Evolutionary conservation across 2,113 vertebrate species (phyloP).

Genomic region (Vidua chalybeata): DNA sequence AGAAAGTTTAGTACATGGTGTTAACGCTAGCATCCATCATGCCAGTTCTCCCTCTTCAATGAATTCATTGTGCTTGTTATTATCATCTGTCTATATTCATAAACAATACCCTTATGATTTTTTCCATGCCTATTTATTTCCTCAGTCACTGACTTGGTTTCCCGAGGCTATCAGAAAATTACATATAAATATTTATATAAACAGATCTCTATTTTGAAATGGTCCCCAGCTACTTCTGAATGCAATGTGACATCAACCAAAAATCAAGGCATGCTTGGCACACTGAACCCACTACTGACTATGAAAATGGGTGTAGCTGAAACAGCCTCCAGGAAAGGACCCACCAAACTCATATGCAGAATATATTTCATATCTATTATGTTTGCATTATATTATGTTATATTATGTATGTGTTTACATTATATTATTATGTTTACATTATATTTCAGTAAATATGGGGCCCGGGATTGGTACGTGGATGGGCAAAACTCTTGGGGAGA

Average conservation of each 20-base stretch:
- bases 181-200: slow-evolving; percentile 39
- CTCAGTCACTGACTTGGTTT: slow-evolving; percentile 19
- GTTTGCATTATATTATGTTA: neutral
- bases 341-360: neutral
- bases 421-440: neutral
- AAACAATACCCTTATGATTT: slow-evolving; percentile 56
- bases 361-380: neutral
- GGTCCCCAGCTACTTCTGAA: slow-evolving; percentile 35
- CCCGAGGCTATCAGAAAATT: slow-evolving; percentile 33
- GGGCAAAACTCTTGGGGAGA: neutral
- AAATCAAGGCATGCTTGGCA: slow-evolving; percentile 28
- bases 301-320: neutral
- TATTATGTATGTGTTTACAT: neutral
- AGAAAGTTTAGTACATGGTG: slow-evolving; percentile 43
- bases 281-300: neutral
- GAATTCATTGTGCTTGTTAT: slow-evolving; percentile 46
- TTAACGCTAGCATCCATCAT: slow-evolving; percentile 33
- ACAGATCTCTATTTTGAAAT: slow-evolving; percentile 41
- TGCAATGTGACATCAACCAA: slow-evolving; percentile 12
- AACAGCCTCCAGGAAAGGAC: neutral
- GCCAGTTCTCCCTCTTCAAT: neutral
- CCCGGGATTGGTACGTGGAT: neutral
- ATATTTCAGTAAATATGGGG: neutral
- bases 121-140: slow-evolving; percentile 57
- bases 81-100: slow-evolving; percentile 52